These are phyloP conservation scores for Pipa parva DNA, from an alignment of 2,113 vertebrate genomes.

Conservation along the genomic window DNA sequence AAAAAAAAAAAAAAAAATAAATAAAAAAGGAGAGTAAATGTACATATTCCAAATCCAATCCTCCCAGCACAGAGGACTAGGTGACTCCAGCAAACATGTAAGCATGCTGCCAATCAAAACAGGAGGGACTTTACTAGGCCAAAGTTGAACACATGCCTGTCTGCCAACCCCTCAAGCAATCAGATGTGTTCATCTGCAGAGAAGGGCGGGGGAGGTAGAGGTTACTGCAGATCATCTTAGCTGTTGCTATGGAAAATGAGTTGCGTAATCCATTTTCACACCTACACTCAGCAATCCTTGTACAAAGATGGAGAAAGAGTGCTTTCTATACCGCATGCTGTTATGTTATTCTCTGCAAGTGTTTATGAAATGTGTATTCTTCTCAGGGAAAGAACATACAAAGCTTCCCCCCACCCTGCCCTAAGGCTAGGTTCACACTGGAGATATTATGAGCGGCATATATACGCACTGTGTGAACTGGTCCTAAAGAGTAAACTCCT, in stretches of 20 bases:
- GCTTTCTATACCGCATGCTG: too few species aligned
- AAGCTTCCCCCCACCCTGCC: too few species aligned
- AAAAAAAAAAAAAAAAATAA: too few species aligned
- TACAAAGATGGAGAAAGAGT: neutral
- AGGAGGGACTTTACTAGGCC: slow-evolving; percentile 59
- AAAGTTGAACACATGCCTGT: slow-evolving; percentile 60
- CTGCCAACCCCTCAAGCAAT: slow-evolving; percentile 57
- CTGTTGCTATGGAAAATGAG: slow-evolving; percentile 60
- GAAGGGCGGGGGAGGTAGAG: slow-evolving; percentile 40
- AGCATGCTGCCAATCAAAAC: slow-evolving; percentile 41
- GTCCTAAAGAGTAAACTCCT: too few species aligned
- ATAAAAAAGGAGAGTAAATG: neutral
- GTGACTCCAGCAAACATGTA: slow-evolving; percentile 46
- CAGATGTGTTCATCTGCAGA: slow-evolving; percentile 51
- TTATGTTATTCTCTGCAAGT: too few species aligned
- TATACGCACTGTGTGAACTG: too few species aligned
- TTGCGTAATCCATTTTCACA: slow-evolving; percentile 40
- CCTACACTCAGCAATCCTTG: neutral
- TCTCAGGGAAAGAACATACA: too few species aligned
- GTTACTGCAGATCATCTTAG: slow-evolving; percentile 69
- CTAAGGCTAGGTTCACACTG: too few species aligned
- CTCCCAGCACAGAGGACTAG: slow-evolving; percentile 13
- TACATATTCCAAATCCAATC: slow-evolving; percentile 7
- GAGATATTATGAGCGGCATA: too few species aligned
- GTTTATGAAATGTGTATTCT: too few species aligned